A percentile compares a stretch with the other conserved stretches of the same genome.
Conservation (phyloP, 2,113 vertebrate genomes). For the Genyomyrus donnyi region DNA sequence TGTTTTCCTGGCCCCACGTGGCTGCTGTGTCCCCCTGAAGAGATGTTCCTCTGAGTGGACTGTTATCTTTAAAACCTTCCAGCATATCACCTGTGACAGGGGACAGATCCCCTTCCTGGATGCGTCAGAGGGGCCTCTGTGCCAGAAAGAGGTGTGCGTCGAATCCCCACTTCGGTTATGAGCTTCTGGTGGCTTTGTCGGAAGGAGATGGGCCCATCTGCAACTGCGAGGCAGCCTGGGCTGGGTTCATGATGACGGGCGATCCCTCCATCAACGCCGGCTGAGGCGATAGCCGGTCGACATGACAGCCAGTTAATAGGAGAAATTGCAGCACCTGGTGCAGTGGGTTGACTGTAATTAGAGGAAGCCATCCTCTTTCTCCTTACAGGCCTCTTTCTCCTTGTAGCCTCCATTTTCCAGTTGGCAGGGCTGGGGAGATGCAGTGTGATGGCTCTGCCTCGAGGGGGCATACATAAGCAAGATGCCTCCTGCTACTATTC, state of each 20-base stretch:
- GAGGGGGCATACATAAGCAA: neutral
- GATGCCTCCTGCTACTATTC: neutral
- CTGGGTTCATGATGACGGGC: neutral
- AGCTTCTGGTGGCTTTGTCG: neutral
- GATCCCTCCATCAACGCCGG: slow-evolving; percentile 38
- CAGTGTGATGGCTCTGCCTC: slow-evolving; percentile 17
- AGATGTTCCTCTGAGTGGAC: neutral
- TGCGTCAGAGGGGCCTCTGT: neutral
- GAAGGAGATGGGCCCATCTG: neutral
- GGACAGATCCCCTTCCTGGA: neutral
- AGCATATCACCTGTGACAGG: neutral
- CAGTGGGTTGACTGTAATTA: slow-evolving; percentile 20
- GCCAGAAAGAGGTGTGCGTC: neutral
- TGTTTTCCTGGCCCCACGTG: slow-evolving; percentile 16
- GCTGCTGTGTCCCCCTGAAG: slow-evolving; percentile 20
- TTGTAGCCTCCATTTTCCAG: neutral
- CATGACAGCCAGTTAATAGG: slow-evolving; percentile 44
- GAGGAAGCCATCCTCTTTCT: slow-evolving; percentile 21
- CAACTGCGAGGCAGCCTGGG: neutral
- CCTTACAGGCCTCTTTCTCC: neutral
- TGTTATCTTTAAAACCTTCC: neutral
- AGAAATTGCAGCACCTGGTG: slow-evolving; percentile 19
- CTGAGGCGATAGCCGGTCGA: slow-evolving; percentile 46
- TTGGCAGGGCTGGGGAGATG: slow-evolving; percentile 14
- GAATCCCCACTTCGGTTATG: neutral